Conservation (phyloP, 2,888 invertebrate species). For the Halocaridina rubra region DNA sequence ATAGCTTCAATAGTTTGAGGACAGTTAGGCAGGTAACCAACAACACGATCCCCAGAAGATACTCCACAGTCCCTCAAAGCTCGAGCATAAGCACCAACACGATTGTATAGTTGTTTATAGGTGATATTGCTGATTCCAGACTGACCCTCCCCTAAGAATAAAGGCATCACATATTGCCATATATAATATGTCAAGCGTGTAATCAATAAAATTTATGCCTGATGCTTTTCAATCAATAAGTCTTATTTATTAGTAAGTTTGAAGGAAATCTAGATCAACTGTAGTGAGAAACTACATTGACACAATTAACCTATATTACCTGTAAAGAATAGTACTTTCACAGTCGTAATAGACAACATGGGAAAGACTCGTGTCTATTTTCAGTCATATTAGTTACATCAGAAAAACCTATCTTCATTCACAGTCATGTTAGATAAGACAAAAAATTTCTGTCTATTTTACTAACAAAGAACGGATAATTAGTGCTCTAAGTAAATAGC, state of each 20-base stretch:
- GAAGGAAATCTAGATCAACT: background rate
- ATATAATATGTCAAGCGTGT: no score
- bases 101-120: constrained; percentile 67
- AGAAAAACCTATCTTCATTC: no score
- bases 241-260: background rate
- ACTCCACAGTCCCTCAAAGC: constrained; percentile 69
- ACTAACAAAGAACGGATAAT: no score
- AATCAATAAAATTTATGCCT: background rate
- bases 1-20: constrained; percentile 71
- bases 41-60: constrained; percentile 70
- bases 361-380: no score
- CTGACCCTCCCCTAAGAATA: constrained; percentile 63
- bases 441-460: no score
- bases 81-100: constrained; percentile 68
- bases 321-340: no score
- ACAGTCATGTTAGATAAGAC: no score
- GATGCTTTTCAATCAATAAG: background rate
- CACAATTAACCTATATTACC: background rate
- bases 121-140: constrained; percentile 65
- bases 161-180: no score
- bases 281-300: background rate
- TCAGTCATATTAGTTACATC: no score
- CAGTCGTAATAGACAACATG: no score
- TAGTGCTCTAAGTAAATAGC: no score
- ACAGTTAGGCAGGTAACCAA: constrained; percentile 72